phyloP scores from a whole-genome alignment of 2,888 invertebrate species.

The Piscicola geometra region DNA sequence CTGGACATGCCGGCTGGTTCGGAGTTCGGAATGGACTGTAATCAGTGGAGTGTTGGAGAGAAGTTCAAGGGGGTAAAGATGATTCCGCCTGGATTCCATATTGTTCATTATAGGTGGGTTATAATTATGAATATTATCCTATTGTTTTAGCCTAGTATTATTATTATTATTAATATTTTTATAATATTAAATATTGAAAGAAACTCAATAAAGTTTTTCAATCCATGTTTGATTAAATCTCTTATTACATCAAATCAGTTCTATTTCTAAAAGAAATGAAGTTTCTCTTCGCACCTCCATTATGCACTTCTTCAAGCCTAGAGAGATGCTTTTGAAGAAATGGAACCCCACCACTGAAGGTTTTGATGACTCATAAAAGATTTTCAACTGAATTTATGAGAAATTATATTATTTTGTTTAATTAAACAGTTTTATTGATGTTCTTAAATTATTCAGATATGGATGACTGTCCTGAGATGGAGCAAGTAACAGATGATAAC shows the following conservation, averaged over 20 bases:
- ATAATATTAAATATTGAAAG: background rate
- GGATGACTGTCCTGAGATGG: constrained; percentile 57
- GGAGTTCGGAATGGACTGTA: constrained; percentile 92
- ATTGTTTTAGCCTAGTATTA: background rate
- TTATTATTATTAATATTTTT: background rate
- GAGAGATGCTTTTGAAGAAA: constrained; percentile 77
- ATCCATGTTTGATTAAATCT: background rate
- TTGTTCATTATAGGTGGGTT: constrained; percentile 72
- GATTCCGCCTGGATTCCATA: constrained; percentile 95
- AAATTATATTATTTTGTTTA: background rate
- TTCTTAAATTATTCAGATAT: background rate
- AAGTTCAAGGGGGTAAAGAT: constrained; percentile 93
- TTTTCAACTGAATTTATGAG: no score
- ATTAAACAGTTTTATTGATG: background rate
- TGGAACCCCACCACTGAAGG: constrained; percentile 80
- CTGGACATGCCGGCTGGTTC: constrained; percentile 79
- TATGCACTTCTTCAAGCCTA: constrained; percentile 74
- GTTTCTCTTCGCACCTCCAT: constrained; percentile 75
- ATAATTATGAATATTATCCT: background rate
- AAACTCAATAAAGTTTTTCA: background rate
- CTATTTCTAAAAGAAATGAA: constrained; percentile 57
- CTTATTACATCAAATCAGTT: constrained; percentile 35
- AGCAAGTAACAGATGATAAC: constrained; percentile 65
- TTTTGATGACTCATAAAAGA: constrained; percentile 43
- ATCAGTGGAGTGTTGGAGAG: constrained; percentile 81